A percentile compares a stretch with the other conserved stretches of the same genome.
phyloP scores from a whole-genome alignment of 2,888 invertebrate species.

The Pharmacophagus antenor region DNA sequence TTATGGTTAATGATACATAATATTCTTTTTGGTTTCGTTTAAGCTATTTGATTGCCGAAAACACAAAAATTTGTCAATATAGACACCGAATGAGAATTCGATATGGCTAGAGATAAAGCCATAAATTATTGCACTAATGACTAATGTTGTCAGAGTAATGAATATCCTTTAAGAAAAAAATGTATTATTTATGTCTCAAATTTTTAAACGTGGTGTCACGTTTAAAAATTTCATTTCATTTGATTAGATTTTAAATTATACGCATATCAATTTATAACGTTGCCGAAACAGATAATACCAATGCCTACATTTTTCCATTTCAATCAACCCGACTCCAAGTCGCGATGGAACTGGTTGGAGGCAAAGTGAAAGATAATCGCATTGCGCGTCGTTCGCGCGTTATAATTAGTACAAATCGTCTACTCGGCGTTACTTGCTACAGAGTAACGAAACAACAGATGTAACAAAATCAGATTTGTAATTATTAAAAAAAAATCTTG shows the following conservation, averaged over 20 bases:
- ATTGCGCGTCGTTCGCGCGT: slow-evolving; percentile 73
- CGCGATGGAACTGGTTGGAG: slow-evolving; percentile 37
- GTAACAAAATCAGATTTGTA: slow-evolving; percentile 11
- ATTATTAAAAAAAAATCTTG: neutral
- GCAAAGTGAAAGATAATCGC: slow-evolving; percentile 70
- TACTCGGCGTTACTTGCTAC: slow-evolving; percentile 45
- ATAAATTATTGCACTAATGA: too few relatives aligned
- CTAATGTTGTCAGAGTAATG: too few relatives aligned
- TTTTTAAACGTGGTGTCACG: too few relatives aligned
- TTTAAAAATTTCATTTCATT: neutral
- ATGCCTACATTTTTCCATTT: slow-evolving; percentile 27
- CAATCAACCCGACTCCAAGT: slow-evolving; percentile 28
- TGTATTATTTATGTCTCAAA: too few relatives aligned
- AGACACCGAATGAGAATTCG: too few relatives aligned
- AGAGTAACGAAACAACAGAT: slow-evolving; percentile 52
- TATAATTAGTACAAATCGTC: slow-evolving; percentile 80
- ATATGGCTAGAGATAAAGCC: too few relatives aligned
- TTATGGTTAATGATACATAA: neutral
- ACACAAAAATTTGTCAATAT: too few relatives aligned
- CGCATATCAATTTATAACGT: neutral
- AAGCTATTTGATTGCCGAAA: neutral
- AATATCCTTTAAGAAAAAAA: too few relatives aligned
- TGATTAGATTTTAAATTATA: neutral
- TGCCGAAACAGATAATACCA: neutral
- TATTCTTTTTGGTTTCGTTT: neutral